These are phyloP conservation scores for Alitta virens DNA, from an alignment of 2,888 invertebrate genomes.

Conservation along the genomic window DNA sequence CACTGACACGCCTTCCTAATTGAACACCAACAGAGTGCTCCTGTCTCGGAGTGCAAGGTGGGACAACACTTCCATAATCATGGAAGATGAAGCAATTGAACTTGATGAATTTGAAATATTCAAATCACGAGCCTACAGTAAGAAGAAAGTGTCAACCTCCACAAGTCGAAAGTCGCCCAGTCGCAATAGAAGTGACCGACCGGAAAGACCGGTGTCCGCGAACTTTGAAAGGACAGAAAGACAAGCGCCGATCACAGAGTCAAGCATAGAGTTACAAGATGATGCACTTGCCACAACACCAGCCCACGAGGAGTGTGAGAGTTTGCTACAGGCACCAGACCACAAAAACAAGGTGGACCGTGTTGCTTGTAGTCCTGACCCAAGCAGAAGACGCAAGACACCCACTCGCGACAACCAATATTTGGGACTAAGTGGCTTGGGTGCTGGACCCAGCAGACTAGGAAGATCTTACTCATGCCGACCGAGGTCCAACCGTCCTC, in stretches of 20 bases:
- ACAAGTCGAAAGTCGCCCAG: not conserved
- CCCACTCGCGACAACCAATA: not conserved
- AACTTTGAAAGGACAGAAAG: not conserved
- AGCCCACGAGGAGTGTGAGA: not conserved
- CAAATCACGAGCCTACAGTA: slow-evolving; percentile 20
- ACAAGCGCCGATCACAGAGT: not conserved
- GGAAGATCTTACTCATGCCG: slow-evolving; percentile 12
- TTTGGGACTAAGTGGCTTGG: not conserved
- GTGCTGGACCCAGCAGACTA: not conserved
- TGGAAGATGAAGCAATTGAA: slow-evolving; percentile 18
- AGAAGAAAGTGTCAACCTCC: slow-evolving; percentile 6
- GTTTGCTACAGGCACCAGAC: not conserved
- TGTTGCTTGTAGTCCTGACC: not conserved
- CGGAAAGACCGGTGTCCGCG: not conserved
- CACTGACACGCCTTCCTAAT: too few species aligned
- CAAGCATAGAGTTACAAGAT: not conserved
- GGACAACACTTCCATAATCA: not conserved
- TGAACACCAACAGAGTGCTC: too few species aligned
- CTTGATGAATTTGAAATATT: slow-evolving; percentile 30
- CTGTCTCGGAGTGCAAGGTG: too few species aligned
- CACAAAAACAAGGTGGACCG: not conserved
- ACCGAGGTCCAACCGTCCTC: slow-evolving; percentile 3
- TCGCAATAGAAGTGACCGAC: not conserved
- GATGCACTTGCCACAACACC: not conserved
- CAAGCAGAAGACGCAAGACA: not conserved